A percentile compares a stretch with the other conserved stretches of the same genome.
Evolutionary conservation across 1,140 invertebrate species (phyloP).

Genomic region (Calephelis nemesis): DNA sequence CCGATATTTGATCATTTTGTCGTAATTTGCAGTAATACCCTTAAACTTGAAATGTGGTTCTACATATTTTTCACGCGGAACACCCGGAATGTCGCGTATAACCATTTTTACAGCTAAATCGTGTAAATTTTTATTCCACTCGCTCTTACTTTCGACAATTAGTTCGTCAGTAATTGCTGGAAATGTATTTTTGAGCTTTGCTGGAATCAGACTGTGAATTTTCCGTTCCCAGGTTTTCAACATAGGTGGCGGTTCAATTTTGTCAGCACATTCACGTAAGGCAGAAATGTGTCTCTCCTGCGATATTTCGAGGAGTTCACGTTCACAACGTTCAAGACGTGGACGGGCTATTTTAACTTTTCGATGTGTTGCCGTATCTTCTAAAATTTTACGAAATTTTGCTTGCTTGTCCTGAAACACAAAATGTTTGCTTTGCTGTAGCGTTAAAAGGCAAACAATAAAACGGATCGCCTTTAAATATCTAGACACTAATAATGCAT

Average conservation of each 20-base stretch:
- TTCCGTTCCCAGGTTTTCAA: slow-evolving; percentile 75
- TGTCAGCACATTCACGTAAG: slow-evolving; percentile 59
- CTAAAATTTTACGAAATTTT: slow-evolving; percentile 59
- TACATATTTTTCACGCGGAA: slow-evolving; percentile 56
- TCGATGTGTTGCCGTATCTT: slow-evolving; percentile 56
- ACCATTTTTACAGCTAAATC: slow-evolving; percentile 73
- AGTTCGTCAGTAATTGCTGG: slow-evolving; percentile 62
- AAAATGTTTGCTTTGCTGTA: background rate
- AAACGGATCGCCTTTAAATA: no score
- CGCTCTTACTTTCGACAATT: slow-evolving; percentile 72
- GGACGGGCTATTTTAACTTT: slow-evolving; percentile 59
- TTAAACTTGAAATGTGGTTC: slow-evolving; percentile 79
- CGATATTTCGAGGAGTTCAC: slow-evolving; percentile 55
- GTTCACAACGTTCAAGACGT: slow-evolving; percentile 42
- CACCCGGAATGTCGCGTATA: slow-evolving; percentile 69
- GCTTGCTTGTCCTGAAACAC: slow-evolving; percentile 56
- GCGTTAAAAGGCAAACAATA: no score
- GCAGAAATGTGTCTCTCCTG: slow-evolving; percentile 63
- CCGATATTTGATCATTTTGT: slow-evolving; percentile 80
- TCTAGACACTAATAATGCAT: background rate
- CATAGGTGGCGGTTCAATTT: slow-evolving; percentile 69
- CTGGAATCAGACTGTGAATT: slow-evolving; percentile 71
- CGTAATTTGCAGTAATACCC: slow-evolving; percentile 81
- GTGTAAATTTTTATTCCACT: slow-evolving; percentile 75
- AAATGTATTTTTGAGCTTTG: slow-evolving; percentile 62